A percentile compares a stretch with the other conserved stretches of the same genome.
These are phyloP conservation scores for Salvelinus fontinalis DNA, from an alignment of 2,113 vertebrate species.

Conservation along the genomic window DNA sequence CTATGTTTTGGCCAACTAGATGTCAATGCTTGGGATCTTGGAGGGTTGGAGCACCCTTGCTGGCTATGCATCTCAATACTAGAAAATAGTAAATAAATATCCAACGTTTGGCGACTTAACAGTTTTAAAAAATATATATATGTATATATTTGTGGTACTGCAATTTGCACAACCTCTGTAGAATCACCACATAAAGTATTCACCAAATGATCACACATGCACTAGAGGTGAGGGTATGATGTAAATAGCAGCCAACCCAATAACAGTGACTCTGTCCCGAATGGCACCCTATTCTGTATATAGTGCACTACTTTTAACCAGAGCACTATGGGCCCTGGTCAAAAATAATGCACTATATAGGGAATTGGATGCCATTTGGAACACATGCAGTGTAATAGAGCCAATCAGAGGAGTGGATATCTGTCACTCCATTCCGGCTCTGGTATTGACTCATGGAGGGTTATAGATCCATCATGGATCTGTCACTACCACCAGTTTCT, in stretches of 20 bases:
- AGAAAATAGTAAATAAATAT: too few relatives aligned
- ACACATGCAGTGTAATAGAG: constrained; percentile 4
- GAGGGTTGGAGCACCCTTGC: too few relatives aligned
- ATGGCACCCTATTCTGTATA: too few relatives aligned
- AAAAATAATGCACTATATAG: constrained; percentile 37
- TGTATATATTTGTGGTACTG: too few relatives aligned
- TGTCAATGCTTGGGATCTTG: too few relatives aligned
- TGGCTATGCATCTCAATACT: too few relatives aligned
- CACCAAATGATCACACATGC: constrained; percentile 47
- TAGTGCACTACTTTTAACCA: too few relatives aligned
- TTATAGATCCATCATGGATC: constrained; percentile 28
- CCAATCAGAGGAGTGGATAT: constrained; percentile 41
- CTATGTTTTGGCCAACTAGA: too few relatives aligned
- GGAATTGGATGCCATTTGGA: background rate
- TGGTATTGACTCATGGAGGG: constrained; percentile 11
- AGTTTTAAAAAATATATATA: too few relatives aligned
- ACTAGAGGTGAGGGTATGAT: constrained; percentile 32
- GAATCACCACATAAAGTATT: constrained; percentile 34
- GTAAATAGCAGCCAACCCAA: constrained; percentile 8
- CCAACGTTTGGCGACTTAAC: too few relatives aligned
- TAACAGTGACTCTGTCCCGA: too few relatives aligned
- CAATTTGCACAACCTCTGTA: too few relatives aligned
- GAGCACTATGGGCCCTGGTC: constrained; percentile 8
- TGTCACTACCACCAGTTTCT: constrained; percentile 7
- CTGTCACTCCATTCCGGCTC: constrained; percentile 27